These are phyloP conservation scores for Platycnemis pennipes DNA, from an alignment of 2,888 invertebrate genomes.

Conservation along the genomic window DNA sequence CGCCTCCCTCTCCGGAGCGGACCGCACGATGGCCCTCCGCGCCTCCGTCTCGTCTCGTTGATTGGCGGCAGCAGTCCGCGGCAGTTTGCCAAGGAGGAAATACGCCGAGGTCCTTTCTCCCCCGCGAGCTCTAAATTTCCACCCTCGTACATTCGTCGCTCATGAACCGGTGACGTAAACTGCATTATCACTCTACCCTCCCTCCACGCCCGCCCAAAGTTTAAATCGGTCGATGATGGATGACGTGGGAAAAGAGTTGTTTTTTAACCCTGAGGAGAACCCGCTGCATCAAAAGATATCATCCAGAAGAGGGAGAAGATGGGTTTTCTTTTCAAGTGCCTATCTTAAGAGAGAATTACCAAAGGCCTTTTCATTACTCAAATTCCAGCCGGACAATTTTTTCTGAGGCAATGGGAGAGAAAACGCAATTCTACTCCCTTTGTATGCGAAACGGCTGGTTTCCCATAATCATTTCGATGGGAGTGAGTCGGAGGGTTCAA, in stretches of 20 bases:
- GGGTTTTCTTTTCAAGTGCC: not conserved
- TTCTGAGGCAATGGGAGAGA: not conserved
- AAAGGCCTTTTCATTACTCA: not conserved
- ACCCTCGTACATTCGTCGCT: not conserved
- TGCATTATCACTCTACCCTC: not conserved
- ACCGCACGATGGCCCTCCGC: not conserved
- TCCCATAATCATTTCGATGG: not conserved
- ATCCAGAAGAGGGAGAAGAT: not conserved
- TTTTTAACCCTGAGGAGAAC: not conserved
- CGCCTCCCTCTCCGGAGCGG: not conserved
- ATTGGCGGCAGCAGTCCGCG: not conserved
- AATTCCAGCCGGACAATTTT: not conserved
- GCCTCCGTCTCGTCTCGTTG: not conserved
- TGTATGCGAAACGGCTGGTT: not conserved
- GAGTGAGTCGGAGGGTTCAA: not conserved
- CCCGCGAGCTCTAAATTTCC: not conserved
- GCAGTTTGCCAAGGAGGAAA: conserved; percentile 3
- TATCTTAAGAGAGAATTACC: not conserved
- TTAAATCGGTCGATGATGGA: not conserved
- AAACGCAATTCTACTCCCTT: not conserved
- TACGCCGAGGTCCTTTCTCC: not conserved
- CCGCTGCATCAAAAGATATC: not conserved
- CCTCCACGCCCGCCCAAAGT: not conserved
- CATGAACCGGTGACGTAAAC: not conserved
- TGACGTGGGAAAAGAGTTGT: not conserved